Evolutionary conservation across 1,140 invertebrate species (phyloP).

Genomic region (Nilaparvata lugens): DNA sequence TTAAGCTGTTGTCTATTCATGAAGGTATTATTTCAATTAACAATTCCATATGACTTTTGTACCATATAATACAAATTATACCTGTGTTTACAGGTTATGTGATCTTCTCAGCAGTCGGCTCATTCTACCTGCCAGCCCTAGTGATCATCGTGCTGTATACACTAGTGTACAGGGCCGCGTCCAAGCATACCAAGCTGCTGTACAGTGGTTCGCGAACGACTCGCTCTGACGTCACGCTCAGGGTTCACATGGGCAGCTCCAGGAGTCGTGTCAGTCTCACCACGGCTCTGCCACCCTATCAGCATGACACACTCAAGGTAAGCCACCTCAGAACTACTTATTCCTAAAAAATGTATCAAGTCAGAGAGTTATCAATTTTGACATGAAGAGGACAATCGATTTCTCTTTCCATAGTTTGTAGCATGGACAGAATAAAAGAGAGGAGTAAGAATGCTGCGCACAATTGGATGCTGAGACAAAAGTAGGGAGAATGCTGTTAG

Average conservation of each 20-base stretch:
- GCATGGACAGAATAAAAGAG: no score
- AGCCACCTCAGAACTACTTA: neutral
- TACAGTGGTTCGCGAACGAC: conserved; percentile 39
- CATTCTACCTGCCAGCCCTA: conserved; percentile 62
- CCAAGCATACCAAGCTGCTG: conserved; percentile 44
- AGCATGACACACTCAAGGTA: neutral
- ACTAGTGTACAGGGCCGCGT: conserved; percentile 56
- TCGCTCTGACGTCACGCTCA: conserved; percentile 41
- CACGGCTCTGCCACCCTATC: neutral
- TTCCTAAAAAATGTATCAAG: no score
- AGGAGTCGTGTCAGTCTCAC: conserved; percentile 11
- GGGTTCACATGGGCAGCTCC: conserved; percentile 43
- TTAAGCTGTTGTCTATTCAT: no score
- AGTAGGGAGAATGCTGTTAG: no score
- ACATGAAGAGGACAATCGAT: no score
- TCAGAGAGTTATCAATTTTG: no score
- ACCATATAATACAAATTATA: no score
- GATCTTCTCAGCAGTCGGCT: conserved; percentile 60
- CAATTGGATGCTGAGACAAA: no score
- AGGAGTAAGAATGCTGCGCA: no score
- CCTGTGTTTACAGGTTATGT: conserved; percentile 49
- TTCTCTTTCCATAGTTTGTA: no score
- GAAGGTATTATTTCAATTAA: no score
- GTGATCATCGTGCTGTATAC: conserved; percentile 63
- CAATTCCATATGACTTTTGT: no score